Percentiles rank a stretch among this genome's conserved stretches.
Conservation (phyloP, 2,797 vertebrate genomes). For the Hapalemur alaotrensis region DNA sequence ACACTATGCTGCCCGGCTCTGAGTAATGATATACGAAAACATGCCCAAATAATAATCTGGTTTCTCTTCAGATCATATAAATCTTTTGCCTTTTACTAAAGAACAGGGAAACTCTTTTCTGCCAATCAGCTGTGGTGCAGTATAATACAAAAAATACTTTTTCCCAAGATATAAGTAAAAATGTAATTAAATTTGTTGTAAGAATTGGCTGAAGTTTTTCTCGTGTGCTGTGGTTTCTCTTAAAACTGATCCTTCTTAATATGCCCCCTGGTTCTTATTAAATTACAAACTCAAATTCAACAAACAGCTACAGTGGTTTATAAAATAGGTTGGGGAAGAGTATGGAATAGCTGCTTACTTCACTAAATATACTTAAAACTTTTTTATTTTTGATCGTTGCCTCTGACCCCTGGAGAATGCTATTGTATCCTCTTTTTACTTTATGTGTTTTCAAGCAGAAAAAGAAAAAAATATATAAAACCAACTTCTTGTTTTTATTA, state of each 20-base stretch:
- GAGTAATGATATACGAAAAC: not conserved
- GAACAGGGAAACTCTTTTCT: not conserved
- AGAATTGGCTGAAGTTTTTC: not conserved
- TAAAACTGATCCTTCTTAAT: not conserved
- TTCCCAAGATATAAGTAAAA: not conserved
- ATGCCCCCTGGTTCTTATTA: not conserved
- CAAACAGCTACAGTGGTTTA: not conserved
- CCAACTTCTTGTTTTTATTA: not conserved
- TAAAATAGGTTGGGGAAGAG: not conserved
- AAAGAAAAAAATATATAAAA: not conserved
- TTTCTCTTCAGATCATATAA: not conserved
- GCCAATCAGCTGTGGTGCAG: not conserved
- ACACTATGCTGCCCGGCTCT: not conserved
- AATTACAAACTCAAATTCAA: not conserved
- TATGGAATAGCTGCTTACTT: not conserved
- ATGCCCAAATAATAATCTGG: not conserved
- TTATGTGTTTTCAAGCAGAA: constrained; percentile 14
- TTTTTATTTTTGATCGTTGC: not conserved
- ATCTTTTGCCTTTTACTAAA: not conserved
- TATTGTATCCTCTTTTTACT: not conserved
- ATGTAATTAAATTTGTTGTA: not conserved
- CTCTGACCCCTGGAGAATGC: not conserved
- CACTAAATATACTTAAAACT: not conserved
- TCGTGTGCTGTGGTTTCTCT: constrained; percentile 1
- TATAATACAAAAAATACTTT: not conserved